phyloP scores from a whole-genome alignment of 1,140 invertebrate genomes.

The Drosophila persimilis region DNA sequence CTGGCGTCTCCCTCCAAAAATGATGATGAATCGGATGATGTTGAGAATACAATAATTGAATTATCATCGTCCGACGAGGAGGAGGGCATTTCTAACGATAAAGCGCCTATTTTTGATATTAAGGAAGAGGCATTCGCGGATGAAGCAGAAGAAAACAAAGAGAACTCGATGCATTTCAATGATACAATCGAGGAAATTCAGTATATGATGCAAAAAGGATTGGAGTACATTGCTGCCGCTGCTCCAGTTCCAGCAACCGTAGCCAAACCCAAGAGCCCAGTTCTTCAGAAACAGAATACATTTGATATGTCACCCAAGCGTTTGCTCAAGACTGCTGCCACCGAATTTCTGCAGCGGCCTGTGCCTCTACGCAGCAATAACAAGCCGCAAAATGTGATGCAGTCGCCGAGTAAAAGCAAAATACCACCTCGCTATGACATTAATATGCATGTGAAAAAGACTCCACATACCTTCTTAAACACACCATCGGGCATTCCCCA shows the following conservation, averaged over 20 bases:
- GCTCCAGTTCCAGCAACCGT: neutral
- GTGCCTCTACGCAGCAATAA: conserved; percentile 24
- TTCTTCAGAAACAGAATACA: conserved; percentile 53
- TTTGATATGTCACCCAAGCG: conserved; percentile 54
- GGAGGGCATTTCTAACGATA: neutral
- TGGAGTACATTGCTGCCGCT: conserved; percentile 57
- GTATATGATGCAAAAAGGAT: conserved; percentile 80
- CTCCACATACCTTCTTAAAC: conserved; percentile 53
- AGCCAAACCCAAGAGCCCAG: conserved; percentile 7
- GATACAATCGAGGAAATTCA: conserved; percentile 83
- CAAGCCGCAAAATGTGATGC: conserved; percentile 7
- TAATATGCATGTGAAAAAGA: conserved; percentile 35
- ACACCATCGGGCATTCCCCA: conserved; percentile 42
- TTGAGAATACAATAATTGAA: conserved; percentile 56
- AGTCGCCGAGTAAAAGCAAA: conserved; percentile 12
- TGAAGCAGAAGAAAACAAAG: conserved; percentile 40
- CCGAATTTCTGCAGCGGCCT: conserved; percentile 14
- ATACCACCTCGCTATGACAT: conserved; percentile 26
- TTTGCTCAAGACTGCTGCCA: neutral
- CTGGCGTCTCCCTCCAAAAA: conserved; percentile 13
- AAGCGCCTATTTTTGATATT: too few species aligned
- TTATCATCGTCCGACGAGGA: conserved; percentile 57
- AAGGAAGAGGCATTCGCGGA: conserved; percentile 9
- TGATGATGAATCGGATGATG: conserved; percentile 9
- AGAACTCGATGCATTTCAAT: conserved; percentile 79